phyloP scores from a whole-genome alignment of 2,113 vertebrate genomes.

The Stigmatopora argus region DNA sequence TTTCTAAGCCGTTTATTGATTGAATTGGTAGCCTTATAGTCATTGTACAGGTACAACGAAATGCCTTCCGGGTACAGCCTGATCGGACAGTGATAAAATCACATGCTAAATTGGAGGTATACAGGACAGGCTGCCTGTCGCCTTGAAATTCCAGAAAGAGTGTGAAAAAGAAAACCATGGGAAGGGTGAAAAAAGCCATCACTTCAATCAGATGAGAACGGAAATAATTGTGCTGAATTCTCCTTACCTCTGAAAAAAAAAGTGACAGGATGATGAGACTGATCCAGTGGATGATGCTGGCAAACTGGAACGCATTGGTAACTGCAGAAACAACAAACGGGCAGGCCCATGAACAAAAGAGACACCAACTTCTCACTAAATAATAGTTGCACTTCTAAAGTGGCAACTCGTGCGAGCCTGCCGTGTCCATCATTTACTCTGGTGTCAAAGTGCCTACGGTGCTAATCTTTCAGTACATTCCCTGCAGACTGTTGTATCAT shows the following conservation, averaged over 20 bases:
- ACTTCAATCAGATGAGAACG: not conserved
- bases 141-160: too few relatives aligned
- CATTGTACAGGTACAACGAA: too few relatives aligned
- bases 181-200: too few relatives aligned
- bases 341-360: not conserved
- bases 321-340: conserved; percentile 69
- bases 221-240: not conserved
- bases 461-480: conserved; percentile 16
- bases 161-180: too few relatives aligned
- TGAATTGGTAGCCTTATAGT: too few relatives aligned
- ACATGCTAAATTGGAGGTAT: too few relatives aligned
- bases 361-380: conserved; percentile 2
- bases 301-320: conserved; percentile 92
- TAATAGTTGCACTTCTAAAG: not conserved
- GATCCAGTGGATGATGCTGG: conserved; percentile 95
- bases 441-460: conserved; percentile 10
- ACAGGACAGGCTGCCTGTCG: too few relatives aligned
- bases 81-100: too few relatives aligned
- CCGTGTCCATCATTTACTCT: conserved; percentile 41
- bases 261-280: conserved; percentile 92
- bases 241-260: conserved; percentile 95
- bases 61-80: too few relatives aligned
- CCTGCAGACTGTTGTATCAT: conserved; percentile 32
- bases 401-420: not conserved
- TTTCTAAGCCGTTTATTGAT: too few relatives aligned